A percentile compares a stretch with the other conserved stretches of the same genome.
Conservation (phyloP, 2,113 vertebrate genomes). For the Bufo gargarizans region DNA sequence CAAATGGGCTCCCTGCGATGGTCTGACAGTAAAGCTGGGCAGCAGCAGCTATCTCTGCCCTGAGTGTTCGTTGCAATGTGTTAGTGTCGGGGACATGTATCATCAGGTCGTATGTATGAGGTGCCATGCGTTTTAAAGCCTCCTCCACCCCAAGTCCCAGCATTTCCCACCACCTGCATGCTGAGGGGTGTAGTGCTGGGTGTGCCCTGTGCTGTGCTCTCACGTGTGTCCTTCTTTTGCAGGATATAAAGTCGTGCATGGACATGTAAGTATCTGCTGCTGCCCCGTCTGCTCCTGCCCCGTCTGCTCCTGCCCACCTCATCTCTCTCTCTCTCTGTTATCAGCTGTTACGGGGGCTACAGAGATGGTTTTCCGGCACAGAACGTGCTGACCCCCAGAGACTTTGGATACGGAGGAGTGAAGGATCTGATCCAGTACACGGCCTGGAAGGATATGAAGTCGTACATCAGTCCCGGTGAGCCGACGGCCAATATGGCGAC, state of each 20-base stretch:
- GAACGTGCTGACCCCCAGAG: conserved; percentile 48
- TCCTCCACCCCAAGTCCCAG: too few relatives aligned
- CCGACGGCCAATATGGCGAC: background rate
- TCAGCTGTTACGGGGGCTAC: conserved; percentile 49
- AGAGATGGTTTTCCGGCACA: conserved; percentile 50
- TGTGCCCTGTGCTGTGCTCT: too few relatives aligned
- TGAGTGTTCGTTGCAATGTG: background rate
- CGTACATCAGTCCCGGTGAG: conserved; percentile 52
- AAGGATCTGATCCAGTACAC: conserved; percentile 56
- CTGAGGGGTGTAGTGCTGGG: background rate
- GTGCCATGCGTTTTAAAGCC: too few relatives aligned
- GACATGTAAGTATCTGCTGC: conserved; percentile 52
- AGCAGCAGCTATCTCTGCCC: background rate
- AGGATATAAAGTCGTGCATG: conserved; percentile 56
- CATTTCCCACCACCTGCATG: background rate
- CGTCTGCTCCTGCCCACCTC: background rate
- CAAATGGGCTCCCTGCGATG: background rate
- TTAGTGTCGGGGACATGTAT: background rate
- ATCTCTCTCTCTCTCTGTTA: conserved; percentile 3
- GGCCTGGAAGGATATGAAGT: conserved; percentile 57
- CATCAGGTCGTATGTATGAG: too few relatives aligned
- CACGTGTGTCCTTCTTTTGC: background rate
- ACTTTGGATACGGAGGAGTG: conserved; percentile 51
- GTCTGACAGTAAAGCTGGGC: background rate
- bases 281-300: background rate